These are phyloP conservation scores for Lepilemur ruficaudatus DNA, from an alignment of 2,797 vertebrate species.

Conservation along the genomic window DNA sequence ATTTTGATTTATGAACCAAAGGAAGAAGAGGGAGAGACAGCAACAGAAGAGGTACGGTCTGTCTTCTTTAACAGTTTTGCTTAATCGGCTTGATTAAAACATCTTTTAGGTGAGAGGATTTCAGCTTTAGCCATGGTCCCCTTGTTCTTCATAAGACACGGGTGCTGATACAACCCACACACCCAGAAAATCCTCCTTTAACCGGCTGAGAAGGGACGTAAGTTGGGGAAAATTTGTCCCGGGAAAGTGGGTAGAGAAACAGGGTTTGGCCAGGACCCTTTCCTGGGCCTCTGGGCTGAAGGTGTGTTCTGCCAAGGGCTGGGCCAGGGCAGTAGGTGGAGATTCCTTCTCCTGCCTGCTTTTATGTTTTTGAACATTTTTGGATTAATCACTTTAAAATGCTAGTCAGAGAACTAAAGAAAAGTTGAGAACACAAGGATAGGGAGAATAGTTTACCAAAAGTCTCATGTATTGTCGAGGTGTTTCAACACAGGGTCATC, in stretches of 20 bases:
- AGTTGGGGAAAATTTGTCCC: neutral
- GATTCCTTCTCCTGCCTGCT: neutral
- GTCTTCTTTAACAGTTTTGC: accelerated
- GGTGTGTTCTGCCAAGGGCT: neutral
- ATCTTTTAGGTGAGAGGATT: neutral
- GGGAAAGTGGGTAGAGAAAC: neutral
- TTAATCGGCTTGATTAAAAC: neutral
- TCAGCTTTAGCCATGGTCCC: accelerated
- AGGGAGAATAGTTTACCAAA: neutral
- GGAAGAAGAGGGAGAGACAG: conserved; percentile 35
- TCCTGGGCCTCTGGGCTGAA: neutral
- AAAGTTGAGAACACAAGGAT: neutral
- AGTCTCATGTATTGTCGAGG: neutral
- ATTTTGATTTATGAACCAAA: neutral
- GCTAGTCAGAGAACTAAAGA: neutral
- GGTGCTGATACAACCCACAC: neutral
- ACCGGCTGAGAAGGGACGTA: neutral
- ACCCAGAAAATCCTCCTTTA: neutral
- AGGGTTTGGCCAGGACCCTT: neutral
- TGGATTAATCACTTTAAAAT: neutral
- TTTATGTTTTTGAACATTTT: neutral
- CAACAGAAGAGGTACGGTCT: neutral
- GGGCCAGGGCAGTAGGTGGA: neutral
- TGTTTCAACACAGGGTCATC: neutral
- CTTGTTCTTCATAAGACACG: neutral